A percentile compares a stretch with the other conserved stretches of the same genome.
phyloP scores from a whole-genome alignment of 2,113 vertebrate genomes.

The Austrofundulus limnaeus region DNA sequence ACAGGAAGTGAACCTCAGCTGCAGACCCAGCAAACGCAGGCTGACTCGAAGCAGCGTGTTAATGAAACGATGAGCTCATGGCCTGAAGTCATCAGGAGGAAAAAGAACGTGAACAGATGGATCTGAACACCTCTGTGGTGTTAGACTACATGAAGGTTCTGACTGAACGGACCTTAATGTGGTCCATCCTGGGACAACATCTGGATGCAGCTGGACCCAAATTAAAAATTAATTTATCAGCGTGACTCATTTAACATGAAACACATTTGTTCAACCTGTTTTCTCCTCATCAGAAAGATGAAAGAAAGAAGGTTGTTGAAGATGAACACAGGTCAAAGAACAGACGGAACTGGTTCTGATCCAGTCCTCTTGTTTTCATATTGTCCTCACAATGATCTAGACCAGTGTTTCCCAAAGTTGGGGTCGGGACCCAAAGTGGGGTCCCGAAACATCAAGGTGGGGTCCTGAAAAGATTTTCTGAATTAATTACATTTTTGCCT shows the following conservation, averaged over 20 bases:
- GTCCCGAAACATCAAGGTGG: no score
- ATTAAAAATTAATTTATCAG: background rate
- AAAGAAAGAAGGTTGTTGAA: no score
- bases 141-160: conserved; percentile 3
- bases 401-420: no score
- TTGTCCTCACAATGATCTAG: no score
- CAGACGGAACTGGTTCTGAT: no score
- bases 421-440: no score
- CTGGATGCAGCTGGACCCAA: background rate
- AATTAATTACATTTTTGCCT: no score
- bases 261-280: no score
- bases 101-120: conserved; percentile 51
- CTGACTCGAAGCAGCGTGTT: conserved; percentile 29
- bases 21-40: conserved; percentile 10
- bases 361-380: no score
- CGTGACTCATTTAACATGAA: background rate
- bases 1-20: conserved; percentile 35
- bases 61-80: conserved; percentile 66
- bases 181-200: conserved; percentile 20
- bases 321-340: no score
- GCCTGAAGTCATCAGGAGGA: conserved; percentile 59
- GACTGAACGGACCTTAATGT: conserved; percentile 5
- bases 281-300: background rate
- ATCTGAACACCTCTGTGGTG: conserved; percentile 13
- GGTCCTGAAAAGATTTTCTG: no score